A percentile compares a stretch with the other conserved stretches of the same genome.
Evolutionary conservation across 2,888 invertebrate species (phyloP).

Genomic region (Drosophila neoperkinsi): DNA sequence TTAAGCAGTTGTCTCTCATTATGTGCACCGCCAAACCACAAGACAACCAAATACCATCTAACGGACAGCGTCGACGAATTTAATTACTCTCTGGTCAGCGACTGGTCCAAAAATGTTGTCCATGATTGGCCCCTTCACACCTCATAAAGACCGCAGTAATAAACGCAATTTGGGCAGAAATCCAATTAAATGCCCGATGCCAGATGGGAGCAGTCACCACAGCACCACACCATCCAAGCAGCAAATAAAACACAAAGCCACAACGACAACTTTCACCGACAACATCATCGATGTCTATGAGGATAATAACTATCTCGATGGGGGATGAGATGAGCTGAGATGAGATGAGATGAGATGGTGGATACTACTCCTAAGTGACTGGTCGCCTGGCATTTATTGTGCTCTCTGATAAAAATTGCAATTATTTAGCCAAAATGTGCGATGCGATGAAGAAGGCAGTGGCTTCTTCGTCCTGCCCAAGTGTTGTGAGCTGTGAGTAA

Average conservation of each 20-base stretch:
- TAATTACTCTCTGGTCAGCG: conserved; percentile 68
- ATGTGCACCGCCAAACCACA: conserved; percentile 30
- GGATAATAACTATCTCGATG: conserved; percentile 62
- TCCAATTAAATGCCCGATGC: conserved; percentile 72
- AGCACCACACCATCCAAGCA: conserved; percentile 18
- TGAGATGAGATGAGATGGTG: conserved; percentile 14
- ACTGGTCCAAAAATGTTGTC: conserved; percentile 21
- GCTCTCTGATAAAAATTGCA: conserved; percentile 75
- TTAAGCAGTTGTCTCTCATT: conserved; percentile 24
- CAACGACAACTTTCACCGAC: conserved; percentile 64
- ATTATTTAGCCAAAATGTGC: conserved; percentile 75
- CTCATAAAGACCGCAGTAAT: conserved; percentile 77
- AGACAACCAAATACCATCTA: conserved; percentile 5
- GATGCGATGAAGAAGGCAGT: conserved; percentile 30
- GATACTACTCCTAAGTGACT: conserved; percentile 42
- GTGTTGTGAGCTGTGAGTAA: conserved; percentile 43
- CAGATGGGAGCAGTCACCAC: conserved; percentile 29
- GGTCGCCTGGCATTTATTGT: conserved; percentile 70
- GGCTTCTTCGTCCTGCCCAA: conserved; percentile 25
- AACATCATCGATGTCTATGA: conserved; percentile 72
- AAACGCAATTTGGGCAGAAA: conserved; percentile 79
- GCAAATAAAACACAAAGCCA: conserved; percentile 42
- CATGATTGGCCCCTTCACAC: conserved; percentile 75
- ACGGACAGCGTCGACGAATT: conserved; percentile 55
- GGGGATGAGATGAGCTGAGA: neutral